Evolutionary conservation across 2,113 vertebrate genomes (phyloP).

Genomic region (Lepidothrix coronata): DNA sequence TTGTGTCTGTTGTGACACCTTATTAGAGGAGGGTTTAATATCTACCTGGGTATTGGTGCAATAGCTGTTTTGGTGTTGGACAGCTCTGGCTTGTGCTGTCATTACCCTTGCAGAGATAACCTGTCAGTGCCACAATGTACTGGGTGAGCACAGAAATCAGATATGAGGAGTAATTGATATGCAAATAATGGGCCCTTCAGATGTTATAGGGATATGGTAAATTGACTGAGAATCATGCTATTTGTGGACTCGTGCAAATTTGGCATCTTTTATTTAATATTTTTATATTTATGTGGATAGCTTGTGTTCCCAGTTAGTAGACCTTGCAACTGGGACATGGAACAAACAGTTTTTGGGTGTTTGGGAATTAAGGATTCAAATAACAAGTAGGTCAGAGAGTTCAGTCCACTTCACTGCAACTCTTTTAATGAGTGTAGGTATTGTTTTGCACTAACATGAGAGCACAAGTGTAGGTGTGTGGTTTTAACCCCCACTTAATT

Average conservation of each 20-base stretch:
- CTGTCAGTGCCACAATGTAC: not conserved
- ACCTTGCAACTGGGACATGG: not conserved
- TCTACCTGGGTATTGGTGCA: fast-evolving
- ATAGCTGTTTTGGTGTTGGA: not conserved
- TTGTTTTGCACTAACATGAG: not conserved
- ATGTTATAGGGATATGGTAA: not conserved
- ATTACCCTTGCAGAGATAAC: not conserved
- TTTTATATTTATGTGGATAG: not conserved
- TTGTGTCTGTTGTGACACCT: not conserved
- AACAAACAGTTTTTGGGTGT: not conserved
- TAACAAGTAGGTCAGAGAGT: not conserved
- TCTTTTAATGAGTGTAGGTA: not conserved
- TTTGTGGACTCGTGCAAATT: not conserved
- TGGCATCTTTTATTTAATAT: not conserved
- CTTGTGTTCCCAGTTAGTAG: not conserved
- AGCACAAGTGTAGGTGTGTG: not conserved
- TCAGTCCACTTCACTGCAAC: not conserved
- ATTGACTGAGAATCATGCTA: not conserved
- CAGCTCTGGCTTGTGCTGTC: not conserved
- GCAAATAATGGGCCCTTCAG: not conserved
- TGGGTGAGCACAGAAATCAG: not conserved
- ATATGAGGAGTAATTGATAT: not conserved
- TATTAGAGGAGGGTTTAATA: not conserved
- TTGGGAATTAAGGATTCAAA: not conserved
- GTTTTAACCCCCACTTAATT: not conserved